Evolutionary conservation across 2,888 invertebrate species (phyloP).

Genomic region (Heteromyza rotundicornis): DNA sequence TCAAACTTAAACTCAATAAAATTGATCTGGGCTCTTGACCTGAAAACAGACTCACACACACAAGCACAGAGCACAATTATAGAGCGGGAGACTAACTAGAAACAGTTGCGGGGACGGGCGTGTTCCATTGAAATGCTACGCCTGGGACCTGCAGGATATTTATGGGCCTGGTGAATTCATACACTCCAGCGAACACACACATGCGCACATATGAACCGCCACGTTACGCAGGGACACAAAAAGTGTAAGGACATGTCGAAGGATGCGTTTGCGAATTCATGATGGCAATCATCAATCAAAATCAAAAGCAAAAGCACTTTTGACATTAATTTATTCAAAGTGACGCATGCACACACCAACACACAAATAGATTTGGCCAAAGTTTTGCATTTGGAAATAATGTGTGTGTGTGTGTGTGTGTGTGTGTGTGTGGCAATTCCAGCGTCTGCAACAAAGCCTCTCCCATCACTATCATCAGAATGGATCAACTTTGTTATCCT

Average conservation of each 20-base stretch:
- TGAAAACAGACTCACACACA: not conserved
- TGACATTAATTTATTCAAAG: constrained; percentile 62
- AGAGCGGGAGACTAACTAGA: no score
- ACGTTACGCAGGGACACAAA: no score
- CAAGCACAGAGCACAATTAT: no score
- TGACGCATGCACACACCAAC: constrained; percentile 44
- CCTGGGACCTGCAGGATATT: no score
- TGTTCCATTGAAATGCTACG: no score
- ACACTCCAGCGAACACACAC: no score
- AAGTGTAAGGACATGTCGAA: no score
- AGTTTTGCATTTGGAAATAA: no score
- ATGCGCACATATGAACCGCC: no score
- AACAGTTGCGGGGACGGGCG: no score
- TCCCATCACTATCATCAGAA: not conserved
- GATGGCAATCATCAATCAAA: constrained; percentile 59
- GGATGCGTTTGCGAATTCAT: constrained; percentile 10
- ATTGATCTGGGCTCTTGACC: constrained; percentile 3
- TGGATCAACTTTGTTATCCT: no score
- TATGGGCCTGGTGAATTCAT: no score
- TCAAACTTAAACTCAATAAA: constrained; percentile 21
- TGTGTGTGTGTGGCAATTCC: not conserved
- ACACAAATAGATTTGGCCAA: constrained; percentile 36
- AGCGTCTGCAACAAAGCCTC: not conserved
- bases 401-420: constrained; percentile 1
- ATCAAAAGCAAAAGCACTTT: constrained; percentile 57